phyloP scores from a whole-genome alignment of 2,113 vertebrate species.

The Camelus bactrianus region DNA sequence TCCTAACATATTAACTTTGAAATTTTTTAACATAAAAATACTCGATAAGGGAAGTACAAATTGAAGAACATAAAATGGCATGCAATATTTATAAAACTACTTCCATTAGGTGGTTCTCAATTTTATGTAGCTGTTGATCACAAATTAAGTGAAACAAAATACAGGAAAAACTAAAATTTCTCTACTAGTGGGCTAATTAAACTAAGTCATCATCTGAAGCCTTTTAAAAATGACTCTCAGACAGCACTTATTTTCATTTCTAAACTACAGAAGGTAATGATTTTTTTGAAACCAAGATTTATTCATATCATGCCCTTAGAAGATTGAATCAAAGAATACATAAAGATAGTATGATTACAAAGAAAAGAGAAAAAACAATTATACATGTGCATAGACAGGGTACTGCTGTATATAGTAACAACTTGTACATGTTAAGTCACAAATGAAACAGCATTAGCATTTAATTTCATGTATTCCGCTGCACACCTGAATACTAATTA shows the following conservation, averaged over 20 bases:
- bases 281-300: constrained; percentile 53
- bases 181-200: constrained; percentile 68
- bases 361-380: constrained; percentile 39
- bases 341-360: constrained; percentile 62
- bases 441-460: constrained; percentile 66
- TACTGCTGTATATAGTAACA: background rate
- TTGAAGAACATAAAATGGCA: constrained; percentile 84
- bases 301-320: constrained; percentile 54
- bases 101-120: constrained; percentile 76
- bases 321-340: constrained; percentile 58
- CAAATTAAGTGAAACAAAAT: constrained; percentile 78
- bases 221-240: constrained; percentile 41
- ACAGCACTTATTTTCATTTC: constrained; percentile 59
- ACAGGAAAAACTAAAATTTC: constrained; percentile 72
- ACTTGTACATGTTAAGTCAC: constrained; percentile 55
- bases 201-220: constrained; percentile 73
- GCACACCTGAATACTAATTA: constrained; percentile 72
- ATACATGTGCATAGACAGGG: background rate
- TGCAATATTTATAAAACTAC: constrained; percentile 76
- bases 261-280: constrained; percentile 37
- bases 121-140: constrained; percentile 76
- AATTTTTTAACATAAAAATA: constrained; percentile 85
- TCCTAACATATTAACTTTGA: constrained; percentile 88
- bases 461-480: constrained; percentile 65
- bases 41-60: constrained; percentile 84